Conservation (phyloP, 2,797 vertebrate species). For the Poliocrania exsul region DNA sequence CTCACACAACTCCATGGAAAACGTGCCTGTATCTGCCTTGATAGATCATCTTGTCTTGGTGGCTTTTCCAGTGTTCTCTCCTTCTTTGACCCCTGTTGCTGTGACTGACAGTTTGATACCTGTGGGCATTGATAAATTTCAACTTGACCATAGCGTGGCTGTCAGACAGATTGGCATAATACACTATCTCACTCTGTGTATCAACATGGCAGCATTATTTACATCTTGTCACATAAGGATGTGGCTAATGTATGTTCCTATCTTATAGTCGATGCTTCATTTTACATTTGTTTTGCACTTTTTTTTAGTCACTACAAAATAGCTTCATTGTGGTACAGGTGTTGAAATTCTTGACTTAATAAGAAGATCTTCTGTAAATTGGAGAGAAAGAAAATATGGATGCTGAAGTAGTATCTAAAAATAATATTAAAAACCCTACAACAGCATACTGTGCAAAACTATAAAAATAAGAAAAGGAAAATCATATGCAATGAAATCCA, state of each 20-base stretch:
- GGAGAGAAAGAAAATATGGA: background rate
- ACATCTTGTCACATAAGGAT: background rate
- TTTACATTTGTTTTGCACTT: background rate
- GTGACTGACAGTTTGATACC: background rate
- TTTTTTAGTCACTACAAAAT: background rate
- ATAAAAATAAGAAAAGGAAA: background rate
- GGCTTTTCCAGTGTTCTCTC: background rate
- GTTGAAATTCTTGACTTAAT: background rate
- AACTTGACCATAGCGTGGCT: background rate
- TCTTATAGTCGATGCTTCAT: background rate
- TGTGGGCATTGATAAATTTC: background rate
- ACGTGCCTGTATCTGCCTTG: background rate
- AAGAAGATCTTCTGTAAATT: background rate
- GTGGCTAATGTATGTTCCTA: background rate
- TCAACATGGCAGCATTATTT: background rate
- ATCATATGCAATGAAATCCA: background rate
- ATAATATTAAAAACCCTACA: background rate
- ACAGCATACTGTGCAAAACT: background rate
- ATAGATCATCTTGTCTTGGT: background rate
- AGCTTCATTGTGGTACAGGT: background rate
- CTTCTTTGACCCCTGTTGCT: background rate
- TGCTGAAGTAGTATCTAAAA: background rate
- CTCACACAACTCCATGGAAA: background rate
- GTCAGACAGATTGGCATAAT: background rate
- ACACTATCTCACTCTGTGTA: background rate